Conservation (phyloP, 2,113 vertebrate genomes). For the Vidua chalybeata region DNA sequence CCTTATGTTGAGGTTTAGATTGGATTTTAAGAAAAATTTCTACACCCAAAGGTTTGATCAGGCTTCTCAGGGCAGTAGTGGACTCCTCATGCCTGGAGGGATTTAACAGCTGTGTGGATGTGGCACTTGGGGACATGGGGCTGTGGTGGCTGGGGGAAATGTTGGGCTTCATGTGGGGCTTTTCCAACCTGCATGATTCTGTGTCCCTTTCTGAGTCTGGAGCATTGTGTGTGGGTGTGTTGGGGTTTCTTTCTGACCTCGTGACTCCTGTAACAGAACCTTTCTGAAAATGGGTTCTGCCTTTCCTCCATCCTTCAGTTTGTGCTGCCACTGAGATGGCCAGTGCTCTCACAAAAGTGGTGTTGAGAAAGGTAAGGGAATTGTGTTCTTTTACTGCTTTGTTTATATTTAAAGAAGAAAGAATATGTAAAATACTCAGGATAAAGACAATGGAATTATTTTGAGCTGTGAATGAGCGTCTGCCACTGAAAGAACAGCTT, state of each 20-base stretch:
- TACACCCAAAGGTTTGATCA: neutral
- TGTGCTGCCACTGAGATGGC: neutral
- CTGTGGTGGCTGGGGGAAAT: neutral
- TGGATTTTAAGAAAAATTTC: neutral
- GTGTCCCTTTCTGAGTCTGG: neutral
- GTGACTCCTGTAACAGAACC: fast-evolving
- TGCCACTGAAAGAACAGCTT: neutral
- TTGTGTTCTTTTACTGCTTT: neutral
- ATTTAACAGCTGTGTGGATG: neutral
- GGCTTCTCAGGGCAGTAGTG: neutral
- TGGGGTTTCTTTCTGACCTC: neutral
- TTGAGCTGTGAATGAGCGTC: neutral
- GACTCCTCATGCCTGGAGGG: neutral
- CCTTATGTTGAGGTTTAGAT: neutral
- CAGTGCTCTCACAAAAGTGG: neutral
- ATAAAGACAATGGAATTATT: neutral
- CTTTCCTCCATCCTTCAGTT: neutral
- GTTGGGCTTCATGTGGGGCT: neutral
- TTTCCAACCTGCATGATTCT: neutral
- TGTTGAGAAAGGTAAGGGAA: neutral
- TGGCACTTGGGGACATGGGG: neutral
- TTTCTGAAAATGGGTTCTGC: neutral
- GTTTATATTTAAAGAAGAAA: neutral
- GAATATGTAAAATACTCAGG: neutral
- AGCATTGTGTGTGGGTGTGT: neutral